phyloP scores from a whole-genome alignment of 2,888 invertebrate genomes.

The Caenorhabditis sp. region DNA sequence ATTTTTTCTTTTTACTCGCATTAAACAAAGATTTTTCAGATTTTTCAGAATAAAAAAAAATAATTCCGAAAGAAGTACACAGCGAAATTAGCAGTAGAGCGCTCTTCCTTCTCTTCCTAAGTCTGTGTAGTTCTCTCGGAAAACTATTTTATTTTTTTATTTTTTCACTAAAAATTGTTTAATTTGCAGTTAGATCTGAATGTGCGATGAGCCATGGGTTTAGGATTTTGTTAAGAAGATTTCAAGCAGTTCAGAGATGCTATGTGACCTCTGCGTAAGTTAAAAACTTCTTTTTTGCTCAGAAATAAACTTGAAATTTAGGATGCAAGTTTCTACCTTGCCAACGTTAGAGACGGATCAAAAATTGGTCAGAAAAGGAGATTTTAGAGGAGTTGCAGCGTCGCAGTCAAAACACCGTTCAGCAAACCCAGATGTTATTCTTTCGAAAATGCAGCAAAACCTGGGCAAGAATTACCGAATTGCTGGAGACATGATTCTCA shows the following conservation, averaged over 20 bases:
- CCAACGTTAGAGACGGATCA: background rate
- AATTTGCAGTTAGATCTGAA: background rate
- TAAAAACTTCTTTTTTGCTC: no score
- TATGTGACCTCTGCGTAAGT: background rate
- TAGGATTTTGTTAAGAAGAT: constrained; percentile 4
- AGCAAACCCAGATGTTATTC: constrained; percentile 38
- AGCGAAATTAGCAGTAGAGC: no score
- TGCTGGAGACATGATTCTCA: constrained; percentile 38
- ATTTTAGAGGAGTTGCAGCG: constrained; percentile 33
- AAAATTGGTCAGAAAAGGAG: constrained; percentile 18
- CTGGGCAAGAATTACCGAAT: constrained; percentile 41
- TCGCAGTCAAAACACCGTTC: constrained; percentile 3
- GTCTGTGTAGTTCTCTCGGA: constrained; percentile 24
- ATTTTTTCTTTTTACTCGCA: background rate
- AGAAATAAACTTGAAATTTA: no score
- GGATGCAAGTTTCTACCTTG: background rate
- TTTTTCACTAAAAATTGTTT: background rate
- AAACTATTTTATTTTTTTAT: background rate
- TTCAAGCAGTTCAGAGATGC: background rate
- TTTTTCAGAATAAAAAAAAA: no score
- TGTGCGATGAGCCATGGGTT: constrained; percentile 27
- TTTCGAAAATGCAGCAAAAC: constrained; percentile 43
- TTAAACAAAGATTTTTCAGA: no score
- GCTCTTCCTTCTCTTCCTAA: no score
- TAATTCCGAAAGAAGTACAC: no score